Evolutionary conservation across 2,888 invertebrate species (phyloP).

Genomic region (Eurois occulta): DNA sequence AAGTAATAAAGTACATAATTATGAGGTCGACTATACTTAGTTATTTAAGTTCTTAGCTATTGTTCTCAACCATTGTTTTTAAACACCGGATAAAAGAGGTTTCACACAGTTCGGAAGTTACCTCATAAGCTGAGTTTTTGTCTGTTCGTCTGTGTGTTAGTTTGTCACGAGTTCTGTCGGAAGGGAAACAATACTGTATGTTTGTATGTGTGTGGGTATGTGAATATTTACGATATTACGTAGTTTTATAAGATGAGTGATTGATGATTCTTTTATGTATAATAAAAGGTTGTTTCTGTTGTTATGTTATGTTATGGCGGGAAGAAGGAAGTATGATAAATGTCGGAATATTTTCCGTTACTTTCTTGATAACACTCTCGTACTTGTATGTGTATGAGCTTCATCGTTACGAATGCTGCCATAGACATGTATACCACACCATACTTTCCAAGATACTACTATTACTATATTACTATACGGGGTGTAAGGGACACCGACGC

Average conservation of each 20-base stretch:
- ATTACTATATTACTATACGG: too few species aligned
- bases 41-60: conserved; percentile 57
- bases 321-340: conserved; percentile 6
- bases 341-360: background rate
- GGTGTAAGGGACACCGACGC: too few species aligned
- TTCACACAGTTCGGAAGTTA: conserved; percentile 71
- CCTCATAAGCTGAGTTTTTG: conserved; percentile 62
- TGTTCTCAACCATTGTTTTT: conserved; percentile 63
- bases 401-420: background rate
- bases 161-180: conserved; percentile 56
- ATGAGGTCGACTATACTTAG: conserved; percentile 12
- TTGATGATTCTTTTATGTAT: conserved; percentile 37
- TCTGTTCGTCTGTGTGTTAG: conserved; percentile 38
- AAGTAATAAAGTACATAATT: background rate
- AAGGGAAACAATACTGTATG: conserved; percentile 66
- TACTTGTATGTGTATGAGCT: background rate
- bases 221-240: conserved; percentile 54
- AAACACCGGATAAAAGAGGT: conserved; percentile 61
- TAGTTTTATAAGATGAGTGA: conserved; percentile 34
- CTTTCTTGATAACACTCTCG: background rate
- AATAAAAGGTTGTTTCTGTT: conserved; percentile 25
- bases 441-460: background rate
- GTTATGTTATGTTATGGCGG: background rate
- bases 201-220: conserved; percentile 30
- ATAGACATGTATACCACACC: too few species aligned